Conservation (phyloP, 2,888 invertebrate genomes). For the Dichetophora obliterata region DNA sequence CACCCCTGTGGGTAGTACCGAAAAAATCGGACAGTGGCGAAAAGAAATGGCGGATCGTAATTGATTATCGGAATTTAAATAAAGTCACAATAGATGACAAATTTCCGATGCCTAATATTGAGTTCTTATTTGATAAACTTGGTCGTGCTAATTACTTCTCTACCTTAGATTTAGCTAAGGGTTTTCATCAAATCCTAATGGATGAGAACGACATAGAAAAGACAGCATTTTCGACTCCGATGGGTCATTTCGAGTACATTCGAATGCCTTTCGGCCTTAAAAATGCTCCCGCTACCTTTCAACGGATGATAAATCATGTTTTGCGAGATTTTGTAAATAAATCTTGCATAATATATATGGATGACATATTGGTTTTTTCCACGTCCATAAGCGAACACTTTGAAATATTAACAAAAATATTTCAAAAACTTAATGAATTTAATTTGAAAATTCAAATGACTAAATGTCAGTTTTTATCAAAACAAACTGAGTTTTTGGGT, state of each 20-base stretch:
- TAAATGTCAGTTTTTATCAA: background rate
- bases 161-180: no score
- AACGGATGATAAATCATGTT: constrained; percentile 19
- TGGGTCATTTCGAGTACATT: constrained; percentile 13
- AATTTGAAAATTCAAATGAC: background rate
- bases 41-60: constrained; percentile 22
- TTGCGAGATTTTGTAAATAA: constrained; percentile 17
- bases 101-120: constrained; percentile 26
- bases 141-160: constrained; percentile 25
- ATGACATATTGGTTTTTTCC: constrained; percentile 25
- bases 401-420: constrained; percentile 6
- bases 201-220: constrained; percentile 8
- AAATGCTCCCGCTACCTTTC: constrained; percentile 30
- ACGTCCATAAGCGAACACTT: constrained; percentile 23
- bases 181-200: constrained; percentile 20
- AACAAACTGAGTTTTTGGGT: background rate
- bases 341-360: constrained; percentile 28
- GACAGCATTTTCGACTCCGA: constrained; percentile 28
- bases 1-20: background rate
- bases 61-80: constrained; percentile 29
- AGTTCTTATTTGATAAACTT: constrained; percentile 17
- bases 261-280: constrained; percentile 30
- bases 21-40: background rate
- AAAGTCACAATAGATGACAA: constrained; percentile 32
- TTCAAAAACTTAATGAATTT: constrained; percentile 10